These are phyloP conservation scores for Leptura quadrifasciata DNA, from an alignment of 2,888 invertebrate species.

Conservation along the genomic window DNA sequence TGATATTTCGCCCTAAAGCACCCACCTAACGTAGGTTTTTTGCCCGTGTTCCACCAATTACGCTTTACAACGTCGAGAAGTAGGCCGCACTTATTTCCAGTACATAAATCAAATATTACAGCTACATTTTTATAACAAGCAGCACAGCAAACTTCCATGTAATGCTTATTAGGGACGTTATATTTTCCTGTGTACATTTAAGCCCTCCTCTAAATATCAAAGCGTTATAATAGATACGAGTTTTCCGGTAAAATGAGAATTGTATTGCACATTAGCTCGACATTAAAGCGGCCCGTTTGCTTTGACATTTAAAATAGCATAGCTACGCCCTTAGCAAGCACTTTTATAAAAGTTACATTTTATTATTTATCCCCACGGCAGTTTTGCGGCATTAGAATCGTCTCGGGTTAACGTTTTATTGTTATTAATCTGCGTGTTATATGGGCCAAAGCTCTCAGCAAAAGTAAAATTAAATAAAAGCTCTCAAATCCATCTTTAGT, in stretches of 20 bases:
- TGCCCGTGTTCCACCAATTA: neutral
- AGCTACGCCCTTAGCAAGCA: neutral
- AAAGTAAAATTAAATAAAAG: too few species aligned
- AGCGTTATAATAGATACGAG: neutral
- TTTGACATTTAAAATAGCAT: neutral
- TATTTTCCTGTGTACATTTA: neutral
- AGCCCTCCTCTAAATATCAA: neutral
- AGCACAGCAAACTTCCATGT: neutral
- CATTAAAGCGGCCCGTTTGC: conserved; percentile 1
- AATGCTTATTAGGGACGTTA: neutral
- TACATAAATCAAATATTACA: neutral
- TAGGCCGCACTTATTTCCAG: neutral
- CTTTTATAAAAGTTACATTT: neutral
- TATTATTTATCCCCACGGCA: neutral
- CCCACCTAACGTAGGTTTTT: neutral
- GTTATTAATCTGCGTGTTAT: too few species aligned
- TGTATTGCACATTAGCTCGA: neutral
- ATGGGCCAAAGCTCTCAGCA: too few species aligned
- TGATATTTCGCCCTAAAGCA: neutral
- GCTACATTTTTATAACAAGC: neutral
- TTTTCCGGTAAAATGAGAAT: conserved; percentile 4
- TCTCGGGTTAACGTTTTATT: too few species aligned
- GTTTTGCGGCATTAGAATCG: too few species aligned
- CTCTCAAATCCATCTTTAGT: too few species aligned
- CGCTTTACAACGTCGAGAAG: neutral